phyloP scores from a whole-genome alignment of 53 echinoderm and acorn worm species.

The Henricia sp. region DNA sequence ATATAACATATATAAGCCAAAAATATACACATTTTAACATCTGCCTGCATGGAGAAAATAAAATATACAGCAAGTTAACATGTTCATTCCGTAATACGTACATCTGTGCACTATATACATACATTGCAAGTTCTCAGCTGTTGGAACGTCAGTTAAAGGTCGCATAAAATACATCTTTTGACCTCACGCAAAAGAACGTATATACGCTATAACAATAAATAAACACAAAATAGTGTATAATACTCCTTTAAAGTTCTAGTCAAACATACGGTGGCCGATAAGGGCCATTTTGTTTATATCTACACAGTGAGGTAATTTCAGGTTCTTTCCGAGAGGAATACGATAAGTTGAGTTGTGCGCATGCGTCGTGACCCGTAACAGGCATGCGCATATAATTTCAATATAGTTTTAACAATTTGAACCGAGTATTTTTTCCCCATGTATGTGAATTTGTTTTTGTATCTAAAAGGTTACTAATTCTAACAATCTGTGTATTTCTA shows the following conservation, averaged over 20 bases:
- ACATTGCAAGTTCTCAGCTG: constrained; percentile 10
- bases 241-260: neutral
- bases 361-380: constrained; percentile 20
- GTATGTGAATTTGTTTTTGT: no score
- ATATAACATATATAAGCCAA: constrained; percentile 14
- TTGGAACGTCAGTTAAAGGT: neutral
- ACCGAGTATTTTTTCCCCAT: no score
- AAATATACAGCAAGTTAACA: constrained; percentile 16
- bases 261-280: constrained; percentile 35
- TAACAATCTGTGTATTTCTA: no score
- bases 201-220: constrained; percentile 4
- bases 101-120: constrained; percentile 56
- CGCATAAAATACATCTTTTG: neutral
- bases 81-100: constrained; percentile 8
- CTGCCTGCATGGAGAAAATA: constrained; percentile 5
- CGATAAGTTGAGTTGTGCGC: neutral
- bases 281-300: neutral
- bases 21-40: constrained; percentile 43
- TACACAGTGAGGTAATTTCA: constrained; percentile 39
- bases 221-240: neutral
- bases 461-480: no score
- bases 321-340: constrained; percentile 20
- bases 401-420: neutral
- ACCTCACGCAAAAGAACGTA: neutral
- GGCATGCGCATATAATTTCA: neutral